These are phyloP conservation scores for Drosophila heteroneura DNA, from an alignment of 2,888 invertebrate species.

Conservation along the genomic window DNA sequence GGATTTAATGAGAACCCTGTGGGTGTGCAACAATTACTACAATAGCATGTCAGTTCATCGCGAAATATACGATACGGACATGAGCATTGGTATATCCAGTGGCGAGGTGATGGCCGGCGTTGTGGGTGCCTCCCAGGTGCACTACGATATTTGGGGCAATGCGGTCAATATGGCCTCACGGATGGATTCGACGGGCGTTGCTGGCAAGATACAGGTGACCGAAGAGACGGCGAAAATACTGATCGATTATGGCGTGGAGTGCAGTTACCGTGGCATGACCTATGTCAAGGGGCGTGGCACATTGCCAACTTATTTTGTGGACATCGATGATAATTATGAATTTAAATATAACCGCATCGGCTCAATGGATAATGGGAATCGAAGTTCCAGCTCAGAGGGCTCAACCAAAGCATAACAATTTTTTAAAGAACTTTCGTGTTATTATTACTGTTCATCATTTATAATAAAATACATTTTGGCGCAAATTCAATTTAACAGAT, in stretches of 20 bases:
- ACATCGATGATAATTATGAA: slow-evolving; percentile 88
- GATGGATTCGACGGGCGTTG: slow-evolving; percentile 96
- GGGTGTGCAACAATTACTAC: slow-evolving; percentile 85
- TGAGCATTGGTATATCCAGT: slow-evolving; percentile 91
- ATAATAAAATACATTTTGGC: neutral
- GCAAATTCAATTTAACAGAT: neutral
- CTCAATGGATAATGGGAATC: neutral
- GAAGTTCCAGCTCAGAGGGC: neutral
- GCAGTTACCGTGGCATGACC: slow-evolving; percentile 89
- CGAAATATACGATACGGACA: slow-evolving; percentile 38
- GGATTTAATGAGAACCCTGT: slow-evolving; percentile 89
- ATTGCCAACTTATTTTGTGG: slow-evolving; percentile 91
- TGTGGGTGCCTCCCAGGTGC: slow-evolving; percentile 96
- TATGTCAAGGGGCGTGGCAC: slow-evolving; percentile 89
- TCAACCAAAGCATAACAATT: neutral
- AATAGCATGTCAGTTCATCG: slow-evolving; percentile 84
- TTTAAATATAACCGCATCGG: slow-evolving; percentile 14
- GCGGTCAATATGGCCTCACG: slow-evolving; percentile 98
- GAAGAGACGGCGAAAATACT: slow-evolving; percentile 90
- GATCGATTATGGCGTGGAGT: slow-evolving; percentile 88
- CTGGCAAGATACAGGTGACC: slow-evolving; percentile 92
- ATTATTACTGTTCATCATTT: neutral
- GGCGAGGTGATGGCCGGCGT: slow-evolving; percentile 97
- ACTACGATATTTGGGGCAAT: slow-evolving; percentile 99
- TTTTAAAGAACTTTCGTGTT: neutral